A percentile compares a stretch with the other conserved stretches of the same genome.
Evolutionary conservation across 2,888 invertebrate species (phyloP).

Genomic region (Nemapogon koenigi): DNA sequence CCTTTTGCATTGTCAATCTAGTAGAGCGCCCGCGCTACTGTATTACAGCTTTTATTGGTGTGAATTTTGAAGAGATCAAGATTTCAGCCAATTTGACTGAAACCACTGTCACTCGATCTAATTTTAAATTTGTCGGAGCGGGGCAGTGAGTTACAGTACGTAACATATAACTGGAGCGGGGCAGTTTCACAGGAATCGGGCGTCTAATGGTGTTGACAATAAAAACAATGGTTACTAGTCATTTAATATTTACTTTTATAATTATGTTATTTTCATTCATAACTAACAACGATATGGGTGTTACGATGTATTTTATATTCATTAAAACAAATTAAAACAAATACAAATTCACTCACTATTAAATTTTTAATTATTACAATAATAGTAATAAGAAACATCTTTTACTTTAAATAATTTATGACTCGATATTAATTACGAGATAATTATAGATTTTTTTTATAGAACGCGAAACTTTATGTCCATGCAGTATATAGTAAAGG

Average conservation of each 20-base stretch:
- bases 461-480: constrained; percentile 35
- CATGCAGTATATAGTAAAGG: background rate
- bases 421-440: constrained; percentile 46
- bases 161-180: too few relatives aligned
- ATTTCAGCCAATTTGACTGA: too few relatives aligned
- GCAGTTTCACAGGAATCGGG: too few relatives aligned
- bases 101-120: too few relatives aligned
- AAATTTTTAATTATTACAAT: constrained; percentile 60
- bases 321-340: constrained; percentile 64
- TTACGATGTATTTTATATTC: constrained; percentile 62
- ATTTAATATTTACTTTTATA: constrained; percentile 66
- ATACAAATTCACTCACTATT: constrained; percentile 65
- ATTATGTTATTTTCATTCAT: constrained; percentile 66
- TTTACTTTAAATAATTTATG: constrained; percentile 59
- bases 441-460: constrained; percentile 46
- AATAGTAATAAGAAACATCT: constrained; percentile 56
- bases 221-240: constrained; percentile 57
- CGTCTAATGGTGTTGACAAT: too few relatives aligned
- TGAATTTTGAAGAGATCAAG: too few relatives aligned
- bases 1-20: too few relatives aligned
- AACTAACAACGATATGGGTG: constrained; percentile 67
- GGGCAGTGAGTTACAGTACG: too few relatives aligned
- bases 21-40: too few relatives aligned
- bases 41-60: too few relatives aligned
- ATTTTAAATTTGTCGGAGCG: too few relatives aligned